These are phyloP conservation scores for Scomber japonicus DNA, from an alignment of 2,113 vertebrate species.

Conservation along the genomic window DNA sequence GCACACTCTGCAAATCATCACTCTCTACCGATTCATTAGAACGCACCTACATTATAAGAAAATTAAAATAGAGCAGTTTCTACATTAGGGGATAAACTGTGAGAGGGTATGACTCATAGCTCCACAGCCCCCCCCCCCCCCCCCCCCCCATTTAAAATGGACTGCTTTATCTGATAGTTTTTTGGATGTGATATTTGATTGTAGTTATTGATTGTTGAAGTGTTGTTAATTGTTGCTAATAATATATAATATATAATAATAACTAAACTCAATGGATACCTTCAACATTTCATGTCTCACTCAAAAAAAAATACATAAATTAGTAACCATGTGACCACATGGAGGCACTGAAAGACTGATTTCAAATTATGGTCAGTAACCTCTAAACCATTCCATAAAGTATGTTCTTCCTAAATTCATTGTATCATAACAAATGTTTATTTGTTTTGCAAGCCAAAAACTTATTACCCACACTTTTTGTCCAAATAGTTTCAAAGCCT, in stretches of 20 bases:
- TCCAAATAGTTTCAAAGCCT: no score
- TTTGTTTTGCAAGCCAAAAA: no score
- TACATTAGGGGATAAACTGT: not conserved
- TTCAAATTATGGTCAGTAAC: not conserved
- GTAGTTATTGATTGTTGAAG: no score
- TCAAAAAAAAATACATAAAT: no score
- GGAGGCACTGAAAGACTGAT: not conserved
- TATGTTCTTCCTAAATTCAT: not conserved
- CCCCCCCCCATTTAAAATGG: not conserved
- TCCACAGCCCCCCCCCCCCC: no score
- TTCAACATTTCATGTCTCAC: no score
- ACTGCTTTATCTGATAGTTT: no score
- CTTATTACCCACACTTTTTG: no score
- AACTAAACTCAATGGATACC: no score
- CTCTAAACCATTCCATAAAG: not conserved
- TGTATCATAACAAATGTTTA: not conserved
- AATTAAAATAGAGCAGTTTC: not conserved
- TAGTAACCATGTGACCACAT: not conserved
- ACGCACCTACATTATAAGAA: slow-evolving; percentile 86
- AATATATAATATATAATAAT: no score
- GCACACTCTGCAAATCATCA: slow-evolving; percentile 80
- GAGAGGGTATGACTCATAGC: not conserved
- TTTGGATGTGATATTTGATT: not conserved
- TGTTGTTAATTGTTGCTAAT: no score
- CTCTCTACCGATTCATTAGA: slow-evolving; percentile 84